Conservation (phyloP, 2,888 invertebrate genomes). For the Xylocampa areola region DNA sequence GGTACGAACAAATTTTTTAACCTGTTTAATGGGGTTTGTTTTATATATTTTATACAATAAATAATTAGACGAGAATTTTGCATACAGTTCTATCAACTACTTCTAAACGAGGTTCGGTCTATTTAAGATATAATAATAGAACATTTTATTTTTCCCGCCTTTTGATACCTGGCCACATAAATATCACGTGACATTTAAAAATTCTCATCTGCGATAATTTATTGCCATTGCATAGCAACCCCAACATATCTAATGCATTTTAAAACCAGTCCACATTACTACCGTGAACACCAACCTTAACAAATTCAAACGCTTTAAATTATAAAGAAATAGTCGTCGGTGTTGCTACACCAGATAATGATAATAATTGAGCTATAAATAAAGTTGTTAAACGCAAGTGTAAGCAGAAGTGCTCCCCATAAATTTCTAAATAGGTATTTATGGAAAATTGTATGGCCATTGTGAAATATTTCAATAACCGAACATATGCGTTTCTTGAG, state of each 20-base stretch:
- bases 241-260: background rate
- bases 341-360: constrained; percentile 45
- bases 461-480: constrained; percentile 45
- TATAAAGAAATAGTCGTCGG: constrained; percentile 49
- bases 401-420: constrained; percentile 37
- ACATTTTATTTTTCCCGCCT: no score
- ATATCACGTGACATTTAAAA: no score
- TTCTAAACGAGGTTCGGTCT: no score
- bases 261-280: background rate
- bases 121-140: no score
- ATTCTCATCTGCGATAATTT: no score
- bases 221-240: background rate
- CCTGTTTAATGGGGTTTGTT: no score
- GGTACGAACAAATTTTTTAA: no score
- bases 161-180: no score
- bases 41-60: no score
- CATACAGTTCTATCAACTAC: no score
- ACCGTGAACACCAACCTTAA: constrained; percentile 30
- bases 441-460: constrained; percentile 44
- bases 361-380: constrained; percentile 59
- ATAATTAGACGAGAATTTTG: no score
- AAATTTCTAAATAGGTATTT: constrained; percentile 33
- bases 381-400: constrained; percentile 36
- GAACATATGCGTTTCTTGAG: constrained; percentile 20
- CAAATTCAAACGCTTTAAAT: constrained; percentile 41